phyloP scores from a whole-genome alignment of 2,113 vertebrate species.

The Anas platyrhynchos region DNA sequence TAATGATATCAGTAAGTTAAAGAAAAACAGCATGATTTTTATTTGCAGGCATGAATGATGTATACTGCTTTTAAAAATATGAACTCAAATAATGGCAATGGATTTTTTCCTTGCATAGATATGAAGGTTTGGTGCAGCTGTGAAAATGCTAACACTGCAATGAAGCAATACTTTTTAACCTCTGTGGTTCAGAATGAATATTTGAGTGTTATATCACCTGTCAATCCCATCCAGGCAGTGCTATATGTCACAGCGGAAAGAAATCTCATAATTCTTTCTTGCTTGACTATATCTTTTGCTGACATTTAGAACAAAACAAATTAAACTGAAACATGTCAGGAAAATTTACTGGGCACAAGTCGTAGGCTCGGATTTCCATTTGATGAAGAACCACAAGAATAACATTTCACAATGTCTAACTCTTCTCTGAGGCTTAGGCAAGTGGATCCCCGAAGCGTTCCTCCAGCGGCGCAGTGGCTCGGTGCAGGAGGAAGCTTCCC shows the following conservation, averaged over 20 bases:
- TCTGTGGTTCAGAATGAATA: rapidly evolving
- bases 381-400: not conserved
- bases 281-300: not conserved
- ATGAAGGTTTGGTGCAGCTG: not conserved
- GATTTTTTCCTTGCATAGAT: not conserved
- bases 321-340: not conserved
- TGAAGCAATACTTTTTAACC: not conserved
- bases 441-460: not conserved
- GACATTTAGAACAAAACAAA: not conserved
- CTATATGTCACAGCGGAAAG: rapidly evolving
- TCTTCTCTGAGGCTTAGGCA: not conserved
- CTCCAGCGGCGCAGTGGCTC: rapidly evolving
- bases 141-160: not conserved
- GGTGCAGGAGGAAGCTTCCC: not conserved
- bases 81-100: not conserved
- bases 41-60: not conserved
- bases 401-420: not conserved
- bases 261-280: not conserved
- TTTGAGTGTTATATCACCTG: not conserved
- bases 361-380: not conserved
- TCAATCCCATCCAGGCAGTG: not conserved
- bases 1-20: not conserved
- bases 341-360: not conserved
- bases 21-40: not conserved
- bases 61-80: not conserved